Base-by-base conservation (phyloP, 2,888 invertebrate species). In the Dasypolia templi region DNA sequence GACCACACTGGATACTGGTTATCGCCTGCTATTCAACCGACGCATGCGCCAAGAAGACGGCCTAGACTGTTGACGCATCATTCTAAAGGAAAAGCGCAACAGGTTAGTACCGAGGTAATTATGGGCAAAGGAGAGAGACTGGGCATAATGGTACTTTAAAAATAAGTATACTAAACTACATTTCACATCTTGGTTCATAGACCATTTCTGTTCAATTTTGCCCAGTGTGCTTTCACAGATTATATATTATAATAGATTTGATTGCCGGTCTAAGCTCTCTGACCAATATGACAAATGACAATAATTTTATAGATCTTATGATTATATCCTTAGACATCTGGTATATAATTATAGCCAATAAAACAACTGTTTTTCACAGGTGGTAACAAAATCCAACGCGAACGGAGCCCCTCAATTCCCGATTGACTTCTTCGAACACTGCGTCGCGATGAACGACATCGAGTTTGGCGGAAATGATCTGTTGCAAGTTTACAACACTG, bases 381-480 rank as follows among this genome's bases (percentile, higher is more conserved):
- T 91, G 26, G 96, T 97, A 3, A 91, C 92, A 11, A 96, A 95
- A 85, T 90, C 96, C 1, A 94, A 87, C 66, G 91, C 93, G 2
- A 97, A 97, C 53, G 97, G 97, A 49, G 96, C 97, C 2, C 97
- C 98, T 0, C 97, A 97, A 55, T 99, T 99, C 93, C 99, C 99
- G 0, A 98, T 99, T 53, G 99, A 99, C 92, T 99, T 99, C 97
- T 99, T 99, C 93, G 99, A 99, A 92, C 98, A 99, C 91, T 99
- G 99, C 92, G 98, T 98, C 71, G 97, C 97, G 17, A 97, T 99
- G 97, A 98, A 98, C 83, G 99, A 99, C 89, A 97, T 99, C 0
- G 99, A 99, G 93, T 99, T 98, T 90, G 99, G 99, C 17, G 99
- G 99, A 14, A 99, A 98, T 91, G 99, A 99, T 94, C 95, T 99